A percentile compares a stretch with the other conserved stretches of the same genome.
These are phyloP conservation scores for Drosophila obscura DNA, from an alignment of 1,140 invertebrate species.

Conservation along the genomic window DNA sequence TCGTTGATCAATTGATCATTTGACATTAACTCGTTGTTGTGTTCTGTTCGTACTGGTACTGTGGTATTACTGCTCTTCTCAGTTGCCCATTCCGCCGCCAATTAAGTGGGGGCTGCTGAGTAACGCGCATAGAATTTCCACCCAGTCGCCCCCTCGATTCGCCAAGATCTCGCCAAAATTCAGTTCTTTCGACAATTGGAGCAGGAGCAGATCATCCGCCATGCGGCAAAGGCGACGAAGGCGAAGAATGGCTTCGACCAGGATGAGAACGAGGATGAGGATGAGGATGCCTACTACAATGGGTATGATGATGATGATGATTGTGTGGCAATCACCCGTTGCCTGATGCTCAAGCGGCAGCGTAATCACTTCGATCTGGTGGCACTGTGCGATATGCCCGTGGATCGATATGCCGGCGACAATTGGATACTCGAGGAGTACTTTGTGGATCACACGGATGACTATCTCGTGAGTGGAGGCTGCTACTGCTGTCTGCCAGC, in stretches of 20 bases:
- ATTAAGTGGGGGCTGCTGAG: conserved; percentile 52
- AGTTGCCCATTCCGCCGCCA: conserved; percentile 48
- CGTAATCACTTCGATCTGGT: conserved; percentile 79
- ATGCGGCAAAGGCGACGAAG: conserved; percentile 46
- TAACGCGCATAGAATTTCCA: conserved; percentile 44
- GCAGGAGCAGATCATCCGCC: conserved; percentile 40
- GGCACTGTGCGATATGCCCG: conserved; percentile 66
- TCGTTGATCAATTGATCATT: conserved; percentile 72
- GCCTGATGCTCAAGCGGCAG: conserved; percentile 61
- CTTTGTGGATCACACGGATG: conserved; percentile 72
- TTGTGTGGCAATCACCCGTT: conserved; percentile 42
- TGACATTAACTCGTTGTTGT: conserved; percentile 66
- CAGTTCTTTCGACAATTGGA: conserved; percentile 77
- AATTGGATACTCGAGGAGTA: conserved; percentile 80
- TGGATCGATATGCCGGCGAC: conserved; percentile 64
- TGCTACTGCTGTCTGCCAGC: background rate
- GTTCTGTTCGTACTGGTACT: conserved; percentile 13
- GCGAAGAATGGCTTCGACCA: conserved; percentile 31
- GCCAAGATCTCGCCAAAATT: conserved; percentile 60
- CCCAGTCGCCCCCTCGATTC: conserved; percentile 5
- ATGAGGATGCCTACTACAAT: background rate
- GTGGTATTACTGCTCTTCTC: conserved; percentile 15
- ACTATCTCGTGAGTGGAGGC: conserved; percentile 74
- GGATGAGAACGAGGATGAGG: background rate
- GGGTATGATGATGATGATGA: conserved; percentile 12